Evolutionary conservation across 2,888 invertebrate species (phyloP).

Genomic region (Pimpla rufipes): DNA sequence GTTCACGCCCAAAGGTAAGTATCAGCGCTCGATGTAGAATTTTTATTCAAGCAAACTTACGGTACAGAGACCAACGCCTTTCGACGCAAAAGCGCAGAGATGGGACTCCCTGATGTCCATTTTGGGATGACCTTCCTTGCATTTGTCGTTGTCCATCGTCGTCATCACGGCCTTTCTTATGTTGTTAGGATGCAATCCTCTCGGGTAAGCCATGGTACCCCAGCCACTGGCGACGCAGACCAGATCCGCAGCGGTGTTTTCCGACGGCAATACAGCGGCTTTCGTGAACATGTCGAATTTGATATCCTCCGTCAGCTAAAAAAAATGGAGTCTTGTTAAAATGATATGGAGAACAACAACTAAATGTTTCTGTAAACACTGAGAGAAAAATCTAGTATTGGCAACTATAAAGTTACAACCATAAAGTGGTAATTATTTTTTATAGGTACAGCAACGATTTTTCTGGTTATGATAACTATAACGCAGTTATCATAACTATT

Average conservation of each 20-base stretch:
- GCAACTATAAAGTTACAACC: no score
- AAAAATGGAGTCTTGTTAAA: not conserved
- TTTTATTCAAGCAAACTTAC: constrained; percentile 35
- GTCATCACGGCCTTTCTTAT: constrained; percentile 37
- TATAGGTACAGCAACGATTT: no score
- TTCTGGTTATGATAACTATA: no score
- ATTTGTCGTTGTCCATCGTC: constrained; percentile 35
- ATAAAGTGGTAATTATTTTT: no score
- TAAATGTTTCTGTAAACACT: no score
- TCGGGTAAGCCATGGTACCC: constrained; percentile 47
- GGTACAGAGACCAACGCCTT: constrained; percentile 42
- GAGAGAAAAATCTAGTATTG: no score
- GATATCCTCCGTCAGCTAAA: constrained; percentile 65
- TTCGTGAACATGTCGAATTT: constrained; percentile 51
- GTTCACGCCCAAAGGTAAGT: no score
- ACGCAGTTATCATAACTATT: no score
- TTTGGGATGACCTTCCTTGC: not conserved
- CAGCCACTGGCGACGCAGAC: constrained; percentile 51
- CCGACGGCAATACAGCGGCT: constrained; percentile 49
- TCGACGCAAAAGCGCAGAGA: constrained; percentile 34
- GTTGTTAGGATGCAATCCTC: constrained; percentile 32
- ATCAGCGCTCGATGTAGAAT: no score
- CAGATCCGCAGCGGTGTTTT: constrained; percentile 14
- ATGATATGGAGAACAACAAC: not conserved
- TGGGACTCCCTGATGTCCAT: constrained; percentile 21